Evolutionary conservation across 2,797 vertebrate species (phyloP), one percentile per base, ranked within the genome.

Genomic region (Sternotherus odoratus): DNA sequence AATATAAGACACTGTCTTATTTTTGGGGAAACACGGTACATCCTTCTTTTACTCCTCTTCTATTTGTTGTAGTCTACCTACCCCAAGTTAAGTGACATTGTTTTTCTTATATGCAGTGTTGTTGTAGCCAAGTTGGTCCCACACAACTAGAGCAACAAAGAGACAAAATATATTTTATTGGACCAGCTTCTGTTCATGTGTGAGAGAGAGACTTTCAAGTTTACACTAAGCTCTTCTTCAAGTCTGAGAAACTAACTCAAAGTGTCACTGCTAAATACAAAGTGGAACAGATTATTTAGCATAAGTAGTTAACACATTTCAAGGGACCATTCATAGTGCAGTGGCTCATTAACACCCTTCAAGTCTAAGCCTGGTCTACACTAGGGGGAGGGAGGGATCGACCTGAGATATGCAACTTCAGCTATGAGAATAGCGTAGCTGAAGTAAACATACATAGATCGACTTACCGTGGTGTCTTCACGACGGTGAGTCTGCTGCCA

Each of bases 1-100:
- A n/a, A n/a, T n/a, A n/a, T n/a, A n/a, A n/a, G n/a, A n/a, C n/a
- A n/a, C n/a, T n/a, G n/a, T n/a, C n/a, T n/a, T n/a, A n/a, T n/a
- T n/a, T n/a, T n/a, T n/a, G n/a, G n/a, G n/a, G n/a, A n/a, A n/a
- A n/a, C n/a, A n/a, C n/a, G n/a, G n/a, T n/a, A 79, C 5, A 28
- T 1, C 1, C 0, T 4, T 79, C 30, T 83, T 11, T 3, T 4
- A 8, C 2, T 79, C 28, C 15, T 4, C 21, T 81, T 56, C 36
- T 13, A 69, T 9, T 2, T 69, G 82, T 77, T 7, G 12, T 43
- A 72, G 39, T 13, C 43, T 74, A 24, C 69, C 69, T 74, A 43
- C 24, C 12, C 39, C 39, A 74, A 74, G 39, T 19, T 69, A n/a
- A 36, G 39, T 36, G 69, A 43, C 23, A 24, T 72, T 15, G 11